Evolutionary conservation across 2,113 vertebrate genomes (phyloP).

Genomic region (Tenrec ecaudatus): DNA sequence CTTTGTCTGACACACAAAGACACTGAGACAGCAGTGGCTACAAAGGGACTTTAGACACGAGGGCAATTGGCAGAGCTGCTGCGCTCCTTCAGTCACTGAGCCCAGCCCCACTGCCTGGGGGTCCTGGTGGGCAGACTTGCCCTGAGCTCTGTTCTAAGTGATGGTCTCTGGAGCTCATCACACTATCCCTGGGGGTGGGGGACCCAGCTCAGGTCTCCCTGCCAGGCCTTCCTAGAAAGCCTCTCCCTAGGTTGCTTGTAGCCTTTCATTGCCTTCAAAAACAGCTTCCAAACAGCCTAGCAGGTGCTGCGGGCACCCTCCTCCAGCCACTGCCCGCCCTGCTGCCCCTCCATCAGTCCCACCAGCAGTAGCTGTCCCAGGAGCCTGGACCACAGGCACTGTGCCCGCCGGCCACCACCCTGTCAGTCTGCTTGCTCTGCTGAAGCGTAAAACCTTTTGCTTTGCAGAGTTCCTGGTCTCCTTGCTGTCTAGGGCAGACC

Average conservation of each 20-base stretch:
- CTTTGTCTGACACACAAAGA: not conserved
- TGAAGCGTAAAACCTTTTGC: not conserved
- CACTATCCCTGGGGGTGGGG: not conserved
- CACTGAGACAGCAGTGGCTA: not conserved
- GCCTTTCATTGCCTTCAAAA: not conserved
- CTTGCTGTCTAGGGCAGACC: not conserved
- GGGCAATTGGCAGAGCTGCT: too few species aligned
- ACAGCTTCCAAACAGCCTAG: not conserved
- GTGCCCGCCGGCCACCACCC: not conserved
- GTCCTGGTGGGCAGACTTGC: fast-evolving
- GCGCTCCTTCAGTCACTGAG: not conserved
- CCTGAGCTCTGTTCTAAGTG: not conserved
- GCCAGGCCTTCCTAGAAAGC: not conserved
- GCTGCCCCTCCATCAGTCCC: not conserved
- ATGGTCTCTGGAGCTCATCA: not conserved
- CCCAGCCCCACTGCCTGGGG: not conserved
- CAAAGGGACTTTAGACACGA: not conserved
- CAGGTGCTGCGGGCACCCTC: not conserved
- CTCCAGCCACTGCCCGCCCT: not conserved
- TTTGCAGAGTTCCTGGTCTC: not conserved
- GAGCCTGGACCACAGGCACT: not conserved
- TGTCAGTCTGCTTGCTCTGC: not conserved
- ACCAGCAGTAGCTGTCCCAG: not conserved
- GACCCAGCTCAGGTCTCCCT: not conserved
- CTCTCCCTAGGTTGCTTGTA: not conserved